phyloP scores from a whole-genome alignment of 92 coral and sea anemone genomes.

The Epizoanthus illoricatus region DNA sequence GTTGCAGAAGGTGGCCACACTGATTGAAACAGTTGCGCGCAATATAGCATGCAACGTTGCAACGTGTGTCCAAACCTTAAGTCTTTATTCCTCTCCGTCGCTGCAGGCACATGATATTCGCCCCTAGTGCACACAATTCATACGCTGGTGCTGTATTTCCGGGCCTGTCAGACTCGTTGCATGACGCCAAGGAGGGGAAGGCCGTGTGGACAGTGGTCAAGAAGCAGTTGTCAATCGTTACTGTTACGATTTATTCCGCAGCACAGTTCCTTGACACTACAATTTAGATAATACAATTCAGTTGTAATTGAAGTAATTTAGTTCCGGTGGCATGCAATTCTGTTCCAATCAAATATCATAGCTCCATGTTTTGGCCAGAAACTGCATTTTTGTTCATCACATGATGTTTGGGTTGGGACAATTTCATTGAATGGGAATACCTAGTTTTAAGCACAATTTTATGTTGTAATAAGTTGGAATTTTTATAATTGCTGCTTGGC shows the following conservation, averaged over 20 bases:
- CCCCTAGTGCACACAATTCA: conserved; percentile 86
- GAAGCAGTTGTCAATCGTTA: conserved; percentile 66
- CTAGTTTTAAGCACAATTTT: too few relatives aligned
- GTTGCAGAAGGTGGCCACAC: too few relatives aligned
- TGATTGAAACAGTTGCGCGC: too few relatives aligned
- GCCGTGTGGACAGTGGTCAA: conserved; percentile 67
- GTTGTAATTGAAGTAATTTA: neutral
- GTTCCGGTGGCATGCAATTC: neutral
- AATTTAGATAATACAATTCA: conserved; percentile 27
- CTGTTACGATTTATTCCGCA: conserved; percentile 73
- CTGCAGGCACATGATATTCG: conserved; percentile 90
- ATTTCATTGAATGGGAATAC: too few relatives aligned
- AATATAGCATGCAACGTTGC: too few relatives aligned
- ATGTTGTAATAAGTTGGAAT: too few relatives aligned
- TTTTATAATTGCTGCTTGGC: too few relatives aligned
- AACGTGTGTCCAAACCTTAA: too few relatives aligned
- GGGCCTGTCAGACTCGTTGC: conserved; percentile 90
- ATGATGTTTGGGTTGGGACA: too few relatives aligned
- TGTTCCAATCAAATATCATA: too few relatives aligned
- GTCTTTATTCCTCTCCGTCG: neutral
- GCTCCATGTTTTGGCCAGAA: too few relatives aligned
- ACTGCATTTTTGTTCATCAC: too few relatives aligned
- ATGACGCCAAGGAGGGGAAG: conserved; percentile 47
- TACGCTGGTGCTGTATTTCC: conserved; percentile 92
- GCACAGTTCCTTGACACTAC: conserved; percentile 72